These are phyloP conservation scores for Dynastes maya DNA, from an alignment of 2,888 invertebrate genomes.

Conservation along the genomic window DNA sequence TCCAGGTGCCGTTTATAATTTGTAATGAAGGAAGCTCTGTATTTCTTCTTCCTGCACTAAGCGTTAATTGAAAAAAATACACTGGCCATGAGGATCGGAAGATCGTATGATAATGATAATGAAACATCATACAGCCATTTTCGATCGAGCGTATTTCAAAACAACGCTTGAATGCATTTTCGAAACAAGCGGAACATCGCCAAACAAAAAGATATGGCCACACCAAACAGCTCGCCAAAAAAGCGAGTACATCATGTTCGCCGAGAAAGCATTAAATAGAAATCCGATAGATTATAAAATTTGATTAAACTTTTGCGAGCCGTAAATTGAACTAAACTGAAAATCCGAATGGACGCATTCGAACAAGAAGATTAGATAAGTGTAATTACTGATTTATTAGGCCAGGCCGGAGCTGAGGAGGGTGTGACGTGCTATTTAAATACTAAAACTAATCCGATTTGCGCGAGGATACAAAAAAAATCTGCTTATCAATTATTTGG, in stretches of 20 bases:
- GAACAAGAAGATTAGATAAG: constrained; percentile 69
- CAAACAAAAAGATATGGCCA: not conserved
- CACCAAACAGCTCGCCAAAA: constrained; percentile 4
- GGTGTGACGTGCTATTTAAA: constrained; percentile 62
- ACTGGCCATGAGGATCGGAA: too few species aligned
- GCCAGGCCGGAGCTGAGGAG: constrained; percentile 60
- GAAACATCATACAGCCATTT: too few species aligned
- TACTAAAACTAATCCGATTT: constrained; percentile 61
- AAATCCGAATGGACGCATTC: constrained; percentile 66
- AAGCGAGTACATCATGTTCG: constrained; percentile 26
- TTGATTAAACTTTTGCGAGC: constrained; percentile 62
- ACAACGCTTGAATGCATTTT: not conserved
- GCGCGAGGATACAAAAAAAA: constrained; percentile 54
- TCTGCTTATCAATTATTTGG: constrained; percentile 57
- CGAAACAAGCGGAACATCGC: not conserved
- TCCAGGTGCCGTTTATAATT: too few species aligned
- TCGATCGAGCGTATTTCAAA: too few species aligned
- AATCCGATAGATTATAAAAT: constrained; percentile 63
- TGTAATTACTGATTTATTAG: constrained; percentile 69
- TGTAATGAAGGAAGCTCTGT: too few species aligned
- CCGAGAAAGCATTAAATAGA: constrained; percentile 52
- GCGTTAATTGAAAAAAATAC: too few species aligned
- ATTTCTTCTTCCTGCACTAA: too few species aligned
- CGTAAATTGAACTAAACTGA: constrained; percentile 66
- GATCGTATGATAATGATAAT: too few species aligned